Evolutionary conservation across 2,113 vertebrate genomes (phyloP), one percentile per base, ranked within the genome.

Genomic region (Megaleporinus macrocephalus): DNA sequence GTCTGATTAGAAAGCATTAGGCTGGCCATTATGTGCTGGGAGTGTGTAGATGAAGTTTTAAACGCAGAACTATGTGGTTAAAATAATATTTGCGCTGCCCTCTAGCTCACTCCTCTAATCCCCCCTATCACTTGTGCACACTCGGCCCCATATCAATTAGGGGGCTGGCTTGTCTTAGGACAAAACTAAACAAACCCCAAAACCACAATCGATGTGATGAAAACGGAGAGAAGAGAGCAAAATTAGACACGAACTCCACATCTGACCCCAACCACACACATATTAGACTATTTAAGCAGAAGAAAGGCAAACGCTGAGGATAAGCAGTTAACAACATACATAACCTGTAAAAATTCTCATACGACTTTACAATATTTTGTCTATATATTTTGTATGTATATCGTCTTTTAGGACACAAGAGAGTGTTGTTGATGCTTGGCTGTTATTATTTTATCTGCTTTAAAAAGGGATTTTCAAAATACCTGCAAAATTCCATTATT

Each of bases 81-180:
- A 81, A 85, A 86, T 88, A 88, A 86, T 88, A 87, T 87, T 87
- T 86, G 71, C 27, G 26, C 70, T 73, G 82, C 76, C 78, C 85
- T 77, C 75, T 55, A 72, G 47, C 85, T 86, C 76, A 81, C 44
- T 86, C 82, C 70, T 73, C 69, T 86, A 86, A 86, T 86, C 85
- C 82, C 74, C 66, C 74, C 72, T 80, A 81, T 86, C 82, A 84
- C 65, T 47, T 22, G 36, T 63, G 71, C 41, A 44, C 78, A 71
- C 26, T 63, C 30, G 77, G 74, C 30, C 72, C 78, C 74, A 51
- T 81, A 83, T 83, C 78, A 86, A 80, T 83, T 81, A 84, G 61
- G 70, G 61, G 61, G 30, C 81, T 36, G 77, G 68, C 41, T n/a
- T 26, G 70, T 80, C 82, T 83, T 53, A 69, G 51, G 81, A 47